Base-by-base conservation (phyloP, 2,797 vertebrate genomes). In the Girardinus metallicus region DNA sequence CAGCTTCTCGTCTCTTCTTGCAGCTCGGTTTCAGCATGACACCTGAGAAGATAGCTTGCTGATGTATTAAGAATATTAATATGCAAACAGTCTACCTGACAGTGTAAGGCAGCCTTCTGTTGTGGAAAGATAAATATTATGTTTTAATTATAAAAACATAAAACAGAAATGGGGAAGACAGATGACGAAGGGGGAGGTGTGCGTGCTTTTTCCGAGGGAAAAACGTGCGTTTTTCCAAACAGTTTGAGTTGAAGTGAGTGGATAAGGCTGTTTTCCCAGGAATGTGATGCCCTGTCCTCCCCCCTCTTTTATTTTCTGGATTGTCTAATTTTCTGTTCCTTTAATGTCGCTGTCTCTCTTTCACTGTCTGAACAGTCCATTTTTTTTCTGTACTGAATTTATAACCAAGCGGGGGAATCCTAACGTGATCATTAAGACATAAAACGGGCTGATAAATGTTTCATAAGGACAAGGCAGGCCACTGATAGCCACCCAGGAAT, bases 121-220 rank as follows among this genome's bases (percentile, higher is more conserved):
- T 96, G 94, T 92, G 93, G 94, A 95, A 96, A 96, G 95, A 96
- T 96, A 96, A 96, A 96, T 96, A 96, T 96, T 96, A 92, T 96
- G 95, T 96, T 96, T 96, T 96, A 96, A 96, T 96, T 96, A 96
- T 95, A 96, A 96, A 96, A 95, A 96, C 95, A 96, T 95, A 96
- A 96, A 96, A 95, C 94, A 96, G 93, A 94, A 96, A 95, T 91
- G 92, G 77, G 83, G 85, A 80, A 87, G 88, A 88, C 81, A 89
- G 90, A 85, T 46, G 81, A 82, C 71, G 86, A 80, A 70, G 89
- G 84, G 78, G 83, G 87, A 79, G 87, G 78, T 39, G 73, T 64
- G 79, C 47, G 73, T 44, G 76, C 90, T 91, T 92, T 90, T 95
- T 95, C 81, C 83, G 68, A 78, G 84, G 86, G 90, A 95, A 90